These are phyloP conservation scores for Scaptomyza tumidula DNA, from an alignment of 2,888 invertebrate genomes.

Conservation along the genomic window DNA sequence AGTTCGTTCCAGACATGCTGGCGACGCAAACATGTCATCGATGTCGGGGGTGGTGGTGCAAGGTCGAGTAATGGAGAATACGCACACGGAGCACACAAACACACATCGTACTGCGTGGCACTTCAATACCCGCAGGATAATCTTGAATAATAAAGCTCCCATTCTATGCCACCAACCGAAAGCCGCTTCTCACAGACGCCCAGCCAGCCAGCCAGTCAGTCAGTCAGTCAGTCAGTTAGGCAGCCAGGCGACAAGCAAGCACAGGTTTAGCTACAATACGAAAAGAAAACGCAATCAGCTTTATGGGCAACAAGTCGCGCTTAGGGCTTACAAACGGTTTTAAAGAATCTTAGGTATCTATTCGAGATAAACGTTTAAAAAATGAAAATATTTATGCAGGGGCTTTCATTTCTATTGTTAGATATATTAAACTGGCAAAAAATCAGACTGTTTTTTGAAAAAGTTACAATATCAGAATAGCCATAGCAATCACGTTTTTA, in stretches of 20 bases:
- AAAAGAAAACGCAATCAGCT: conserved; percentile 10
- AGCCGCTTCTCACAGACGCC: conserved; percentile 9
- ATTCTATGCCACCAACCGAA: conserved; percentile 26
- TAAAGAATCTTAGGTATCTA: neutral
- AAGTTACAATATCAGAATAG: too few species aligned
- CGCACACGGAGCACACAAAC: conserved; percentile 30
- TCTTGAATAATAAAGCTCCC: conserved; percentile 76
- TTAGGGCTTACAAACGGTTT: neutral
- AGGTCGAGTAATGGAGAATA: conserved; percentile 29
- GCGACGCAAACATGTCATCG: conserved; percentile 80
- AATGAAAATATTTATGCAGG: neutral
- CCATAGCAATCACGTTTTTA: too few species aligned
- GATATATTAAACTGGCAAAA: too few species aligned
- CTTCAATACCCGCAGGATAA: conserved; percentile 79
- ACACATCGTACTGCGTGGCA: conserved; percentile 37
- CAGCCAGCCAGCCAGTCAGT: conserved; percentile 13
- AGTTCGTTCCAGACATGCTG: conserved; percentile 69
- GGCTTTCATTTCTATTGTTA: too few species aligned
- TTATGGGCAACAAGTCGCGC: conserved; percentile 8
- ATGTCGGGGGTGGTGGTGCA: conserved; percentile 33
- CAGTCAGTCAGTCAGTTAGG: conserved; percentile 27
- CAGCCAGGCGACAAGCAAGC: conserved; percentile 50
- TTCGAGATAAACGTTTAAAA: conserved; percentile 5
- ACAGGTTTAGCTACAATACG: conserved; percentile 22
- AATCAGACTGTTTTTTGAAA: too few species aligned